Evolutionary conservation across 2,113 vertebrate genomes (phyloP), one percentile per base, ranked within the genome.

Genomic region (Gambusia holbrooki): DNA sequence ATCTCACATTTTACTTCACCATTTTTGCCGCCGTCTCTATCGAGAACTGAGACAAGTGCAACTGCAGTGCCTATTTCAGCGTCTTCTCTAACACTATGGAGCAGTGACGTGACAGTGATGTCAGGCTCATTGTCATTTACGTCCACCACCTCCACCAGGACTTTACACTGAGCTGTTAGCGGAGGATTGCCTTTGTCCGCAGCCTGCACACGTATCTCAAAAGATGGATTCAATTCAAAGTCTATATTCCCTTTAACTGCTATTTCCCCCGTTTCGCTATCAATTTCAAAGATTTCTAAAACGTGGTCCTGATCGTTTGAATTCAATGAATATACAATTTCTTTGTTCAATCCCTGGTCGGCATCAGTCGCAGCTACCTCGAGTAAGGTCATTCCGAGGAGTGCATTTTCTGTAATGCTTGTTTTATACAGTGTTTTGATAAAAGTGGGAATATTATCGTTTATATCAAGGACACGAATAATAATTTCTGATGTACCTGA

Each of bases 51-150:
- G 13, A 97, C 92, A 65, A 96, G 79, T 0, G 94, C 95, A 3
- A 97, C 92, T 13, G 90, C 92, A 1, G 94, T 95, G 7, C 95
- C 96, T 30, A 80, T 0, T 35, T 93, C 35, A 17, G 95, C 86
- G 12, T 96, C 93, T 64, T 97, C 96, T 33, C 82, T 6, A 79
- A 42, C 40, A 96, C 90, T 67, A 11, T 10, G 35, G 10, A 37
- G 77, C 0, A 96, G 79, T 72, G 94, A 94, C 0, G 90, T 95
- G 33, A 96, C 80, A 0, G 79, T 86, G 58, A 96, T 83, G 33
- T 93, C 92, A 3, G 96, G 96, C 9, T 80, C 84, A 66, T 97
- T 97, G 76, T 97, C 96, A 60, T 97, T 97, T 17, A 90, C 86
- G 68, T 97, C 96, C 62, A 92, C 1, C 1, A 97, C 84, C 72